Evolutionary conservation across 2,797 vertebrate species (phyloP).

Genomic region (Chelmon rostratus): DNA sequence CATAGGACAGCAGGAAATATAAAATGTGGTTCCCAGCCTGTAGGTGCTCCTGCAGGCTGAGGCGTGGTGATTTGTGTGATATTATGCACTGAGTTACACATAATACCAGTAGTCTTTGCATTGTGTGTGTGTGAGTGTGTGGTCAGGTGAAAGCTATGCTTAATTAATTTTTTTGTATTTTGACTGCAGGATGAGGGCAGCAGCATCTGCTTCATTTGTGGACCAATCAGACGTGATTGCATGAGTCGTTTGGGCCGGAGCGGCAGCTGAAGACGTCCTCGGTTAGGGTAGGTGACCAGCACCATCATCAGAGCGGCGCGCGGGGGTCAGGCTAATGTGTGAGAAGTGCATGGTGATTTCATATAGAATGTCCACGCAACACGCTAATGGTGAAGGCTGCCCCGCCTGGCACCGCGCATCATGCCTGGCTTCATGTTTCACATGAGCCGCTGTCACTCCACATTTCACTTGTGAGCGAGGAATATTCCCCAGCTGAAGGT

Average conservation of each 20-base stretch:
- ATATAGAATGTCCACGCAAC: background rate
- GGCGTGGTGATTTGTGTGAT: background rate
- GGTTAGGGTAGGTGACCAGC: conserved; percentile 10
- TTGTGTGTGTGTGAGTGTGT: conserved; percentile 2
- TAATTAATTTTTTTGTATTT: background rate
- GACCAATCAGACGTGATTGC: background rate
- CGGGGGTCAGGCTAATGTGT: background rate
- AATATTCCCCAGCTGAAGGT: background rate
- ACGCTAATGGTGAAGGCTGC: background rate
- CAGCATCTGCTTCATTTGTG: background rate
- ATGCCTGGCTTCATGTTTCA: background rate
- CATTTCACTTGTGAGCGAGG: background rate
- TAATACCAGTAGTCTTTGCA: background rate
- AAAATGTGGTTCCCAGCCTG: conserved; percentile 13
- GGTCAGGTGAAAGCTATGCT: background rate
- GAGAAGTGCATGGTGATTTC: background rate
- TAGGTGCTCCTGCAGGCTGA: conserved; percentile 16
- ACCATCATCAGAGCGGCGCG: background rate
- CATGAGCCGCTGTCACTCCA: background rate
- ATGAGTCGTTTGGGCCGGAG: background rate
- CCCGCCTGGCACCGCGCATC: background rate
- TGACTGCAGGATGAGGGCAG: conserved; percentile 6
- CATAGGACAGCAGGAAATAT: conserved; percentile 32
- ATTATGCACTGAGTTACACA: background rate
- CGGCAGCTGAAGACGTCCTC: background rate